phyloP scores from a whole-genome alignment of 2,888 invertebrate genomes.

The Eurytoma californica region DNA sequence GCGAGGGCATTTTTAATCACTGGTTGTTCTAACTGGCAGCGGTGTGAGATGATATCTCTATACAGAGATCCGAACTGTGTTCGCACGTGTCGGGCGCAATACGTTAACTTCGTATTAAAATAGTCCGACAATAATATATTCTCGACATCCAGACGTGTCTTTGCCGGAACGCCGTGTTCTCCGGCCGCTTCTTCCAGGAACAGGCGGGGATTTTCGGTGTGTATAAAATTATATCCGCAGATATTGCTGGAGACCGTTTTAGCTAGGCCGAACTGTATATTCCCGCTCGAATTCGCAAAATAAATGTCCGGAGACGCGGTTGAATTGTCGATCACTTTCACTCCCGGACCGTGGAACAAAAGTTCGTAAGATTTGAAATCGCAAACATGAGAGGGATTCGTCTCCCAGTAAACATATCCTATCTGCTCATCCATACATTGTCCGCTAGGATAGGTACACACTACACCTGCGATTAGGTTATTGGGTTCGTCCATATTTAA shows the following conservation, averaged over 20 bases:
- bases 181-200: not conserved
- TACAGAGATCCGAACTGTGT: not conserved
- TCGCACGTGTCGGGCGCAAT: not conserved
- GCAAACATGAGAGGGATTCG: not conserved
- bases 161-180: not conserved
- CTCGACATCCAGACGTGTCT: not conserved
- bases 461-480: not conserved
- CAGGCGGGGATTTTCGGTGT: not conserved
- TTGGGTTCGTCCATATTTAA: not conserved
- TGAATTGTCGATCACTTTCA: not conserved
- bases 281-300: not conserved
- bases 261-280: not conserved
- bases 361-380: not conserved
- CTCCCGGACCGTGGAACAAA: not conserved
- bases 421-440: not conserved
- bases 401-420: not conserved
- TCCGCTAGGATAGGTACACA: not conserved
- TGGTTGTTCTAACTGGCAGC: not conserved
- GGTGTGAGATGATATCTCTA: not conserved
- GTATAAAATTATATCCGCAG: not conserved
- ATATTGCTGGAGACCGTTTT: not conserved
- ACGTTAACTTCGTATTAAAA: not conserved
- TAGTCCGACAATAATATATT: not conserved
- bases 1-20: not conserved
- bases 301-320: not conserved